Conservation (phyloP, 2,113 vertebrate species). For the Gobiocypris rarus region DNA sequence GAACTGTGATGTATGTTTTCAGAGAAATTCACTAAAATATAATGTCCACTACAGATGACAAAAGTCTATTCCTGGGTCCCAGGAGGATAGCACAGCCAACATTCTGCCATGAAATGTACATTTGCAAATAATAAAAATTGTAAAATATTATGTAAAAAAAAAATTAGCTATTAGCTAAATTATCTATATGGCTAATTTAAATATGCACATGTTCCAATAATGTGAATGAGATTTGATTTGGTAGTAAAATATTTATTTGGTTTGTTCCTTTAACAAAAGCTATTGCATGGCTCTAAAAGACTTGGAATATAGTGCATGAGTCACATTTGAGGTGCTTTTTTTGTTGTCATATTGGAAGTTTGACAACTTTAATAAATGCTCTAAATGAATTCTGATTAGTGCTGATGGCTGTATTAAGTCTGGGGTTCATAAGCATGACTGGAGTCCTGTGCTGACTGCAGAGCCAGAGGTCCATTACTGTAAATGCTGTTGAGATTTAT, state of each 20-base stretch:
- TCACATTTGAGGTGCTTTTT: neutral
- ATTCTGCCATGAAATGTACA: neutral
- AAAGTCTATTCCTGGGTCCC: too few species aligned
- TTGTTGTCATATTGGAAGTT: neutral
- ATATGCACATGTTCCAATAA: neutral
- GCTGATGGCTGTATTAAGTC: conserved; percentile 18
- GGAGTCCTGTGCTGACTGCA: conserved; percentile 12
- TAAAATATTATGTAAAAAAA: neutral
- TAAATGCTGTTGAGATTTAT: conserved; percentile 61
- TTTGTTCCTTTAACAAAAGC: neutral
- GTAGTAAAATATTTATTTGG: neutral
- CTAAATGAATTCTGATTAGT: neutral
- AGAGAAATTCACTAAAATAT: too few species aligned
- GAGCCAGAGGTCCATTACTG: conserved; percentile 62
- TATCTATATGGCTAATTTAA: neutral
- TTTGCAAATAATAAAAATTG: neutral
- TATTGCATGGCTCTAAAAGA: neutral
- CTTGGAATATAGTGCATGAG: neutral
- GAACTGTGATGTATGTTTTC: too few species aligned
- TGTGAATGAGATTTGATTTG: neutral
- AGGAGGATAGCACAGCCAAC: neutral
- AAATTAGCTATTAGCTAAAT: too few species aligned
- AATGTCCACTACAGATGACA: too few species aligned
- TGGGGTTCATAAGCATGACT: conserved; percentile 1
- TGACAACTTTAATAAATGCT: conserved; percentile 6